Conservation (phyloP, 1,140 invertebrate genomes). For the Mercenaria mercenaria region DNA sequence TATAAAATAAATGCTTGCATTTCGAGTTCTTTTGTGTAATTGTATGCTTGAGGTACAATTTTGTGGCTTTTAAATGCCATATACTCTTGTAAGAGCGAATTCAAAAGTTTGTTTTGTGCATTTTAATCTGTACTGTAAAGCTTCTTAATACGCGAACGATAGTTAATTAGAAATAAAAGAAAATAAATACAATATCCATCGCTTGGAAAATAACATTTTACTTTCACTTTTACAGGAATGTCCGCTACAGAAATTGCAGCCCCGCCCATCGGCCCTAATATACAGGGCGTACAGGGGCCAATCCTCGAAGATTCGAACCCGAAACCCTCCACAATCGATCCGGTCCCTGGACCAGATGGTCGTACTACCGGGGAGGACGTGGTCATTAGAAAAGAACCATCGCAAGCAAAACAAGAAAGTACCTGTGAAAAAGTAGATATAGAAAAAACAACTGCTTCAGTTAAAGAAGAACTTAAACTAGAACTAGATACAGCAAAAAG, state of each 20-base stretch:
- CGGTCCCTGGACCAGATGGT: constrained; percentile 19
- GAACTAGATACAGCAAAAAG: not conserved
- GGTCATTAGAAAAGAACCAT: not conserved
- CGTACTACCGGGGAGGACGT: not conserved
- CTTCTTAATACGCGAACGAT: no score
- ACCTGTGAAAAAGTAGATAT: not conserved
- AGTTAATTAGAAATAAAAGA: no score
- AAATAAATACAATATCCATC: no score
- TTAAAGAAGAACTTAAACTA: constrained; percentile 15
- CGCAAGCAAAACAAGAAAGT: not conserved
- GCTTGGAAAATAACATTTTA: no score
- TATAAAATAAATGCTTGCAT: no score
- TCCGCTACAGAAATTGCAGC: constrained; percentile 23
- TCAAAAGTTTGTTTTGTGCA: no score
- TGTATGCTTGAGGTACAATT: no score
- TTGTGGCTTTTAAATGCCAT: no score
- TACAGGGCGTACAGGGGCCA: constrained; percentile 15
- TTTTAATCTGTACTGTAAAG: no score
- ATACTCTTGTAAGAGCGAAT: no score
- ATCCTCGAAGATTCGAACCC: not conserved
- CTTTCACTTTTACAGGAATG: constrained; percentile 30
- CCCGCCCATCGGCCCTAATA: constrained; percentile 21
- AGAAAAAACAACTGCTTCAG: not conserved
- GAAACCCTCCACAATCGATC: not conserved
- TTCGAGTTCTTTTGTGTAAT: no score